A percentile compares a stretch with the other conserved stretches of the same genome.
phyloP scores from a whole-genome alignment of 2,888 invertebrate species.

The Hipparchia sbordonii region DNA sequence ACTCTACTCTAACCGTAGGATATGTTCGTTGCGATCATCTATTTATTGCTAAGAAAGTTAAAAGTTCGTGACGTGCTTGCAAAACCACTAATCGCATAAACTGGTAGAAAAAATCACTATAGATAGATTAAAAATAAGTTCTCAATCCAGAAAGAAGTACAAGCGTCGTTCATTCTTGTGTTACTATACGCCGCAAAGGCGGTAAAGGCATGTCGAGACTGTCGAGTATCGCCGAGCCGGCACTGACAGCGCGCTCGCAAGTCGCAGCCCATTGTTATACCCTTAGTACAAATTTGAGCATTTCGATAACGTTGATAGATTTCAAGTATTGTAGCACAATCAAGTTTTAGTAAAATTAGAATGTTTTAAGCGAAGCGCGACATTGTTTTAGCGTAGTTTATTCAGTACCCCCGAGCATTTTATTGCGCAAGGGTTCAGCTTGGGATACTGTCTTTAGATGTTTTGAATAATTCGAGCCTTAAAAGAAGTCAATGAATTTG shows the following conservation, averaged over 20 bases:
- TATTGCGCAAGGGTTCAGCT: no score
- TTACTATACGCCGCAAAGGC: conserved; percentile 46
- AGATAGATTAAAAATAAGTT: conserved; percentile 54
- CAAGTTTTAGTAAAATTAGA: no score
- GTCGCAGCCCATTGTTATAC: conserved; percentile 49
- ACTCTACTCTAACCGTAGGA: conserved; percentile 58
- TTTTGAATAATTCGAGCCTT: no score
- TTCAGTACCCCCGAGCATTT: no score
- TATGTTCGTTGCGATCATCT: conserved; percentile 69
- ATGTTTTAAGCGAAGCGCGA: no score
- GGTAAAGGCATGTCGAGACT: conserved; percentile 46
- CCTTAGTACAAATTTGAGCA: no score
- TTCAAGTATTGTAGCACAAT: no score
- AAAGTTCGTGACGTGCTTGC: conserved; percentile 64
- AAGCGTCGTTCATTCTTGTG: conserved; percentile 60
- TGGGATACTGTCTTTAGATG: no score
- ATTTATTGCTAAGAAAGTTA: conserved; percentile 55
- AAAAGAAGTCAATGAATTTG: no score
- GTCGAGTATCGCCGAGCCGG: conserved; percentile 58
- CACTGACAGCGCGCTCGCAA: conserved; percentile 57
- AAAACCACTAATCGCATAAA: conserved; percentile 53
- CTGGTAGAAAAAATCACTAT: conserved; percentile 56
- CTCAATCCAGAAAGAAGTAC: conserved; percentile 46
- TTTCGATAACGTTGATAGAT: no score
- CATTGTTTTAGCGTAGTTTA: no score